Base-by-base conservation (phyloP, 2,888 invertebrate genomes). In the Colostygia pectinataria region DNA sequence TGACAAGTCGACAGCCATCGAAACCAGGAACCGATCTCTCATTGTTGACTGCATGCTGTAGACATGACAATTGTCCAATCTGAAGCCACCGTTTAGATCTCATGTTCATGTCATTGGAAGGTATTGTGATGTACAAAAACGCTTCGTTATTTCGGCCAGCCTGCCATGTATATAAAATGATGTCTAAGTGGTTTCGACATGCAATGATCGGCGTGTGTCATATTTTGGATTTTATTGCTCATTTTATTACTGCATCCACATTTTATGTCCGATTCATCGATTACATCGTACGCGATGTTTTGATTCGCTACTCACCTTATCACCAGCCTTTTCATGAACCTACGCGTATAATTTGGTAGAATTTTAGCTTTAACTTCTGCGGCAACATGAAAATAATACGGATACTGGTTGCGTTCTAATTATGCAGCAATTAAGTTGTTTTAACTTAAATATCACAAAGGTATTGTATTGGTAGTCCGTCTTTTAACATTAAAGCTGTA, bases 21-120 rank as follows among this genome's bases (percentile, higher is more conserved):
- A 18, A 20, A 42, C 20, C 43, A 36, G 43, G 36, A 45, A 38
- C 31, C 15, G 24, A 44, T 24, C 28, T 44, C 29, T 37, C 29
- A 43, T 47, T 51, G 45, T 51, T 46, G 47, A 44, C 15, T 44
- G 53, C 53, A 55, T 58, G 58, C 44, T 50, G 53, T 51, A 41
- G 34, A 25, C 32, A 44, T 29, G 29, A 24, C 37, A 44, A 44
- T 37, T 44, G 37, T 31, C 29, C 43, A 37, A 44, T 36, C 36
- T 44, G 29, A 23, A 23, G 20, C 29, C 36, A 24, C 14, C 13
- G 24, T 28, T 37, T 36, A 37, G n/a, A 10, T 31, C 9, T 39
- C 28, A 29, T 28, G 23, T 12, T 25, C 31, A 42, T 48, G 27
- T 42, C 33, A 50, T 43, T 43, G 15, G 38, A 25, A 29, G 43